Evolutionary conservation across 2,113 vertebrate species (phyloP), one percentile per base, ranked within the genome.

Genomic region (Carassius gibelio): DNA sequence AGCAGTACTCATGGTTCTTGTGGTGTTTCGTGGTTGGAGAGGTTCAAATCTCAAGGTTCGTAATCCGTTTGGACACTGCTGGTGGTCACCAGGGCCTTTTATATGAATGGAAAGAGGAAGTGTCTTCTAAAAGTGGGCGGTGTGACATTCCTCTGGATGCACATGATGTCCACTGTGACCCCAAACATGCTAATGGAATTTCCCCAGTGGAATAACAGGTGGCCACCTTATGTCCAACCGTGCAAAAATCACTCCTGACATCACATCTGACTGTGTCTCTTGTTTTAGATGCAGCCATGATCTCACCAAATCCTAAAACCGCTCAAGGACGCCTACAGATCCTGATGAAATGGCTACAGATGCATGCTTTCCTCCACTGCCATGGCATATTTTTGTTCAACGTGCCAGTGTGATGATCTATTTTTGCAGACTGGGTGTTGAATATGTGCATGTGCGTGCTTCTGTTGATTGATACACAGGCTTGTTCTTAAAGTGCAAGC

Each of bases 161-260:
- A 87, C 87, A 86, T 81, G 80, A 78, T 82, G 66, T 42, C 72
- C 79, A 61, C 83, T 48, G 30, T 83, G 83, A 88, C 89, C 83
- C 86, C 45, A 42, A 68, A 64, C 34, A 80, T 72, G 75, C 75
- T 19, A 26, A 45, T 78, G 91, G 92, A 91, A 93, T 92, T 88
- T 90, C 85, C 91, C 88, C 84, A 87, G 87, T 72, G 64, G 50
- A 79, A 84, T 81, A 92, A 93, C 93, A 94, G 93, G 92, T 94
- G 93, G 69, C 80, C 82, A 84, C 88, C 81, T 38, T 26, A 59
- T 84, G 75, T 80, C 79, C 84, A 86, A 4, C 87, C 85, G 76
- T 75, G 88, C 57, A 84, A 64, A 88, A 87, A 84, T 61, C n/a
- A 59, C 80, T 57, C 42, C 10, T 84, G 77, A 74, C 85, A 85